Base-by-base conservation (phyloP, 2,797 vertebrate genomes). In the Spatula versicolor region DNA sequence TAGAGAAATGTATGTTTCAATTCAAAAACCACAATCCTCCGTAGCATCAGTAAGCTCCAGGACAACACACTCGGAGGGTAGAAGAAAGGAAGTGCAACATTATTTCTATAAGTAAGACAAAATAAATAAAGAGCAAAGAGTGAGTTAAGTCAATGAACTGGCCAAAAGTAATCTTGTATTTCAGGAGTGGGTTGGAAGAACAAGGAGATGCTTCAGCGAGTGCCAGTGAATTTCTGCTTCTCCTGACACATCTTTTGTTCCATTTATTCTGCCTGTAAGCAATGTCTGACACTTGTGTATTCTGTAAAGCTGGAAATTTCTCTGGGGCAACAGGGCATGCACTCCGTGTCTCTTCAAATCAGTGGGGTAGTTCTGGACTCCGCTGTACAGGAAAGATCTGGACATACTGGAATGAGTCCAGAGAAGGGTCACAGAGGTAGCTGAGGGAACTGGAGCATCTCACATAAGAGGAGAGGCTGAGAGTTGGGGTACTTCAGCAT, bases 381-480 rank as follows among this genome's bases (percentile, higher is more conserved):
- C 4, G 5, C 21, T 63, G 9, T 19, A 6, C 1, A 5, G 74
- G 13, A 50, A 86, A 71, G 39, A 23, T 26, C 8, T 10, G 26
- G 48, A 15, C 25, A 3, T 37, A 59, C 12, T 67, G 62, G 7
- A 63, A 3, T 6, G 33, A 62, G 50, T 58, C 67, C 30, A 45
- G 58, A 72, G 30, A 72, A 81, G 8, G 37, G 6, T 22, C 22
- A 39, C 13, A 45, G 23, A 88, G 46, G 11, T 50, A 64, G 8
- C 0, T 59, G 41, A 21, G 9, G 15, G 25, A 2, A 15, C 35
- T 9, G 35, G 30, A 76, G 7, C 45, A 16, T 63, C 30, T 67
- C 22, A 59, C 2, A 1, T 23, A 18, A 0, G 2, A 76, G 48
- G 13, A 62, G 31, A 33, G 13, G 3, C 45, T 55, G 37, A 46